Percentiles rank a stretch among this genome's conserved stretches.
Conservation (phyloP, 2,888 invertebrate genomes). For the Sarcophaga variegata region DNA sequence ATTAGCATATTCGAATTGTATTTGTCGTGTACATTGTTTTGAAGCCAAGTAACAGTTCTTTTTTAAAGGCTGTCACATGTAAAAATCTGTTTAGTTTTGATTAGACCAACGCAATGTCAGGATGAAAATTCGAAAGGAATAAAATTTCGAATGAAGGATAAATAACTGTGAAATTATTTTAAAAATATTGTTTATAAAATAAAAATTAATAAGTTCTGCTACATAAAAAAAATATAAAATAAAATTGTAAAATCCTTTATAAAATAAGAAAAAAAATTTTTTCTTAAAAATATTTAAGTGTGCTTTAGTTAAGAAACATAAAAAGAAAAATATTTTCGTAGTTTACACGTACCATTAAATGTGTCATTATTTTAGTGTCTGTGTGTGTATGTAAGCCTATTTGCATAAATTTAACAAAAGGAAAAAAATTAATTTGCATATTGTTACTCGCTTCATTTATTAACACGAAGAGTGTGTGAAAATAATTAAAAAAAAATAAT, state of each 20-base stretch:
- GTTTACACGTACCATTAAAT: background rate
- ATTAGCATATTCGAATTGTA: constrained; percentile 37
- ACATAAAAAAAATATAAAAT: background rate
- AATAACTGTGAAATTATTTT: background rate
- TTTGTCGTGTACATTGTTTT: background rate
- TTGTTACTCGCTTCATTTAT: background rate
- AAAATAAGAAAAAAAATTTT: background rate
- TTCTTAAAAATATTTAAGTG: background rate
- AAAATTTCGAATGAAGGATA: background rate
- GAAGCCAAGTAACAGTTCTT: constrained; percentile 6
- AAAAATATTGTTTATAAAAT: background rate
- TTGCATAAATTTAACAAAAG: constrained; percentile 15
- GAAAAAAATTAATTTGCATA: constrained; percentile 13
- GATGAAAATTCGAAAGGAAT: constrained; percentile 18
- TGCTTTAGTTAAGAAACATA: background rate
- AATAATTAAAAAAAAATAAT: background rate
- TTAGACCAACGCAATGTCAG: constrained; percentile 50
- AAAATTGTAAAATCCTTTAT: background rate
- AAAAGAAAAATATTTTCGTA: background rate
- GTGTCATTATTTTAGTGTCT: background rate
- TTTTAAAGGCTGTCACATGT: constrained; percentile 56
- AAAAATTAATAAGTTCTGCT: background rate
- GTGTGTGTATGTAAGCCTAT: background rate
- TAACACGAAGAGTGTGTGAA: background rate
- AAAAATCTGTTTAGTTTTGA: constrained; percentile 53